phyloP scores from a whole-genome alignment of 1,140 invertebrate genomes.

The Battus philenor region DNA sequence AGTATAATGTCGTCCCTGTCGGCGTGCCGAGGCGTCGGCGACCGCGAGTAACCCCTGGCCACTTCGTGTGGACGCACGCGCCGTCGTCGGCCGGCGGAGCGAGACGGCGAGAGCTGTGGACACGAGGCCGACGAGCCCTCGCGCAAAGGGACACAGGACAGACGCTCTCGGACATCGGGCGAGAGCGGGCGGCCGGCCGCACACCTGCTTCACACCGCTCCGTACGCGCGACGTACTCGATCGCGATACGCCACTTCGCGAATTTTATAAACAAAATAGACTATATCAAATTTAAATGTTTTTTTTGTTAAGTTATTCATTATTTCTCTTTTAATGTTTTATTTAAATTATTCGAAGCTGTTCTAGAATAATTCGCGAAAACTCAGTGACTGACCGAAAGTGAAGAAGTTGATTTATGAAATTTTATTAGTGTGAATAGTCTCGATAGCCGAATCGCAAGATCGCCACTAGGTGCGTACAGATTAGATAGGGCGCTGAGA shows the following conservation, averaged over 20 bases:
- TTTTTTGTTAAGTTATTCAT: conserved; percentile 17
- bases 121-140: conserved; percentile 67
- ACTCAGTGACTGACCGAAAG: conserved; percentile 33
- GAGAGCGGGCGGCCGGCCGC: conserved; percentile 70
- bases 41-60: conserved; percentile 73
- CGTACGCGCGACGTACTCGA: conserved; percentile 55
- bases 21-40: conserved; percentile 55
- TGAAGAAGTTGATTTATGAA: conserved; percentile 43
- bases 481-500: conserved; percentile 62
- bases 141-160: conserved; percentile 74
- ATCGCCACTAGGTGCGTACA: conserved; percentile 49
- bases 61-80: conserved; percentile 67
- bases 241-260: conserved; percentile 38
- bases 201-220: conserved; percentile 61
- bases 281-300: conserved; percentile 18
- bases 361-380: conserved; percentile 5
- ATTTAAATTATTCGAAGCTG: conserved; percentile 23
- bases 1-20: conserved; percentile 47
- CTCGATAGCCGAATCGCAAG: conserved; percentile 39
- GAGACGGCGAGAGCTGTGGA: conserved; percentile 61
- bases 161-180: conserved; percentile 76
- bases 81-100: conserved; percentile 63
- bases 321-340: conserved; percentile 8
- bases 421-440: conserved; percentile 39
- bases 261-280: conserved; percentile 54